Conservation (phyloP, 1,140 invertebrate genomes). For the Spodoptera frugiperda region DNA sequence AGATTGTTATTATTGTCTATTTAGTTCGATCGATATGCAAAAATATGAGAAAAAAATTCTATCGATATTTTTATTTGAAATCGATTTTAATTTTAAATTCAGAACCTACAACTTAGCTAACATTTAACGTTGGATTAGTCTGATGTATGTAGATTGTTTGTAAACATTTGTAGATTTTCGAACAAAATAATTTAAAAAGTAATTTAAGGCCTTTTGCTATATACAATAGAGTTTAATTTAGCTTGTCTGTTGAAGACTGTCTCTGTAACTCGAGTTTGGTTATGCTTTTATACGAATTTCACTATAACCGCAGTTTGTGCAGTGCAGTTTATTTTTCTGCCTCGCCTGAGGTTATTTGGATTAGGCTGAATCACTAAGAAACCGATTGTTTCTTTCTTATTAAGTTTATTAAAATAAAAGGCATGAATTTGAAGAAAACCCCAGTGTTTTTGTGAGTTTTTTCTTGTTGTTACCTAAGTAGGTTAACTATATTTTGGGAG, state of each 20-base stretch:
- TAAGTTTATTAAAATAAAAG: conserved; percentile 4
- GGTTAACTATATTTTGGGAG: conserved; percentile 10
- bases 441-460: conserved; percentile 13
- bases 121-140: not conserved
- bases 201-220: conserved; percentile 26
- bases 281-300: not conserved
- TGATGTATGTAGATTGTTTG: conserved; percentile 28
- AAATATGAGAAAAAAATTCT: no score
- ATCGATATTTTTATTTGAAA: no score
- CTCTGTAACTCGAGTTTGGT: conserved; percentile 12
- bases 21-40: no score
- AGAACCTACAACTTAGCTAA: not conserved
- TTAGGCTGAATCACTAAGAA: not conserved
- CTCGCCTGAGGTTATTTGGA: not conserved
- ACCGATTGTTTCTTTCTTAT: not conserved
- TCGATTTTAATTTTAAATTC: not conserved
- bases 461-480: not conserved
- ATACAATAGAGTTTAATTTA: conserved; percentile 9
- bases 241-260: not conserved
- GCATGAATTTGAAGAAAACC: conserved; percentile 21
- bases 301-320: conserved; percentile 7
- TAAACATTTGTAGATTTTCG: conserved; percentile 6
- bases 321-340: not conserved
- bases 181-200: conserved; percentile 28
- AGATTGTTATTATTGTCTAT: not conserved